A percentile compares a stretch with the other conserved stretches of the same genome.
phyloP scores from a whole-genome alignment of 2,113 vertebrate genomes.

The Plecturocebus donacophilus region DNA sequence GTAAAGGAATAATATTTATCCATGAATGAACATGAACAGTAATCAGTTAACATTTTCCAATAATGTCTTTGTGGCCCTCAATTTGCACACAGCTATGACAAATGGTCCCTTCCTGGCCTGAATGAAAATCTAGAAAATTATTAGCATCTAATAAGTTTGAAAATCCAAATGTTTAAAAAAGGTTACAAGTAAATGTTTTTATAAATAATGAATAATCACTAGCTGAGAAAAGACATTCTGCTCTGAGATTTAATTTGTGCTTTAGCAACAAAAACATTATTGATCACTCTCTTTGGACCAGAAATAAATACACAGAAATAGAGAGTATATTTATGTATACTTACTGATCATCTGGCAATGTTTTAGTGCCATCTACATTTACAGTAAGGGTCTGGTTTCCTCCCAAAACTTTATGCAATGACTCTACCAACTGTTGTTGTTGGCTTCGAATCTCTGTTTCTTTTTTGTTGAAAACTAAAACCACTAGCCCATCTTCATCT shows the following conservation, averaged over 20 bases:
- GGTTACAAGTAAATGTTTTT: background rate
- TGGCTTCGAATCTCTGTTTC: conserved; percentile 93
- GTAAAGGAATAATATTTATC: background rate
- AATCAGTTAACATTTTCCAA: conserved; percentile 12
- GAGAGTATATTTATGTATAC: conserved; percentile 64
- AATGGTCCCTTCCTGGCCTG: background rate
- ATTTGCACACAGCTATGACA: background rate
- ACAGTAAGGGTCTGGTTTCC: conserved; percentile 93
- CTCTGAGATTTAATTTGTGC: conserved; percentile 9
- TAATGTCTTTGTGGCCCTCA: background rate
- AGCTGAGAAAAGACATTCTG: conserved; percentile 8
- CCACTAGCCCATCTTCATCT: conserved; percentile 96
- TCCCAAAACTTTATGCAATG: conserved; percentile 95
- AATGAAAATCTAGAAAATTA: conserved; percentile 28
- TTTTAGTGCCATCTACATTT: conserved; percentile 96
- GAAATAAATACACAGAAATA: background rate
- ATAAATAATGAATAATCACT: background rate
- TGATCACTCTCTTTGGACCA: background rate
- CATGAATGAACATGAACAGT: background rate
- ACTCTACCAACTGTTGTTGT: conserved; percentile 97
- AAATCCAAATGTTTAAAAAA: conserved; percentile 16
- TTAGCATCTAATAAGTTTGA: background rate
- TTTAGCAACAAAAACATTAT: background rate
- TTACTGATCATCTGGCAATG: conserved; percentile 95
- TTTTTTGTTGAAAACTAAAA: conserved; percentile 93